Percentiles rank a stretch among this genome's conserved stretches.
These are phyloP conservation scores for Cecidostiba fungosa DNA, from an alignment of 2,888 invertebrate species.

Conservation along the genomic window DNA sequence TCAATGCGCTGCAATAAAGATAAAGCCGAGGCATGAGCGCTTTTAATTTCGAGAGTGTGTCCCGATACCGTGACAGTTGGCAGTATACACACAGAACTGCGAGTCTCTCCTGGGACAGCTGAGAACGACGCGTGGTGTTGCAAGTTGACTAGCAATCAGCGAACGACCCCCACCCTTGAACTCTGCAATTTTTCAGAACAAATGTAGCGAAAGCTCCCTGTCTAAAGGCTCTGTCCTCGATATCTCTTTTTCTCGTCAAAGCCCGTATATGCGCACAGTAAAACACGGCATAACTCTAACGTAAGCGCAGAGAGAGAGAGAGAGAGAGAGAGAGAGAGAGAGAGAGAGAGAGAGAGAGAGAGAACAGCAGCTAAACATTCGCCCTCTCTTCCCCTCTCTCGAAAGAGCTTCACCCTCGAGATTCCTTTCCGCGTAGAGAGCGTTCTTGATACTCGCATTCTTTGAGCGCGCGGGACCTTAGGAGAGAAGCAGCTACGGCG, in stretches of 20 bases:
- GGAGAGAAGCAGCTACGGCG: slow-evolving; percentile 62
- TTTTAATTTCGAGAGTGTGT: slow-evolving; percentile 15
- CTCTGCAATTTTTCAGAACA: not conserved
- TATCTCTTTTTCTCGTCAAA: not conserved
- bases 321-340: no score
- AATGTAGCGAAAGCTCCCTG: not conserved
- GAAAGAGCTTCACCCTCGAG: slow-evolving; percentile 73
- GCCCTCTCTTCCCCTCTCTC: not conserved
- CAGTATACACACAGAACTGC: not conserved
- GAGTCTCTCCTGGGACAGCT: not conserved
- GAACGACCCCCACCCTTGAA: not conserved
- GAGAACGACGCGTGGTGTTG: not conserved
- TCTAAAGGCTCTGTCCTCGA: not conserved
- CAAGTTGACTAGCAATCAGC: not conserved
- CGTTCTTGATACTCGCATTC: slow-evolving; percentile 75
- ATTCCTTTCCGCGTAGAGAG: slow-evolving; percentile 75
- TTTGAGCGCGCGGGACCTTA: slow-evolving; percentile 72
- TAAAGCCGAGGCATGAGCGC: not conserved
- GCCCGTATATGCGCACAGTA: not conserved
- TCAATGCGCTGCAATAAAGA: not conserved
- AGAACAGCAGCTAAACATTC: slow-evolving; percentile 6
- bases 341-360: no score
- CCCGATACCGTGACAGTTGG: not conserved
- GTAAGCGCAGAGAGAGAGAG: not conserved
- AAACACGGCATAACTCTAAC: not conserved